Evolutionary conservation across 2,888 invertebrate species (phyloP).

Genomic region (Agrochola lota): DNA sequence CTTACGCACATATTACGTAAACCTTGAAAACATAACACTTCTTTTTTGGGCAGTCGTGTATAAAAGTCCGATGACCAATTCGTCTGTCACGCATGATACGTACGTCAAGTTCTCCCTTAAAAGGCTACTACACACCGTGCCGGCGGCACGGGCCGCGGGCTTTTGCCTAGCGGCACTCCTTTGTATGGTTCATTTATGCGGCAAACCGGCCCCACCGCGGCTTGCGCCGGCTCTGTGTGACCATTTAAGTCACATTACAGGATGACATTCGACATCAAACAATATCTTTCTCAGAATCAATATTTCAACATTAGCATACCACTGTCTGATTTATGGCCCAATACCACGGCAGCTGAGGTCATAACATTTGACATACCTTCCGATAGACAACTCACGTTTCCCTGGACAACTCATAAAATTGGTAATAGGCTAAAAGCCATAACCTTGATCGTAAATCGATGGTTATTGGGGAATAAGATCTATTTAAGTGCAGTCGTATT

Average conservation of each 20-base stretch:
- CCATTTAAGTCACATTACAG: neutral
- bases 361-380: conserved; percentile 46
- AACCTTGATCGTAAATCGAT: conserved; percentile 68
- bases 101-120: neutral
- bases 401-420: conserved; percentile 67
- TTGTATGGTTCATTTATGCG: no score
- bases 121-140: no score
- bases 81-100: neutral
- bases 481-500: conserved; percentile 33
- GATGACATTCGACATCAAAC: neutral
- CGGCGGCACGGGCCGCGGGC: no score
- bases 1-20: neutral
- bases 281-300: conserved; percentile 21
- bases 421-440: conserved; percentile 70
- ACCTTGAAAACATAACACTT: neutral
- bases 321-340: neutral
- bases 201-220: no score
- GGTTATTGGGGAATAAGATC: conserved; percentile 52
- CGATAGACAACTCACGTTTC: conserved; percentile 14
- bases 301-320: conserved; percentile 7
- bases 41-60: neutral
- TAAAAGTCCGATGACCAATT: neutral
- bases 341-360: neutral
- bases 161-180: no score
- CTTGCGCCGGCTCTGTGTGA: neutral